phyloP scores from a whole-genome alignment of 1,140 invertebrate genomes.

The Berghia stephanieae region DNA sequence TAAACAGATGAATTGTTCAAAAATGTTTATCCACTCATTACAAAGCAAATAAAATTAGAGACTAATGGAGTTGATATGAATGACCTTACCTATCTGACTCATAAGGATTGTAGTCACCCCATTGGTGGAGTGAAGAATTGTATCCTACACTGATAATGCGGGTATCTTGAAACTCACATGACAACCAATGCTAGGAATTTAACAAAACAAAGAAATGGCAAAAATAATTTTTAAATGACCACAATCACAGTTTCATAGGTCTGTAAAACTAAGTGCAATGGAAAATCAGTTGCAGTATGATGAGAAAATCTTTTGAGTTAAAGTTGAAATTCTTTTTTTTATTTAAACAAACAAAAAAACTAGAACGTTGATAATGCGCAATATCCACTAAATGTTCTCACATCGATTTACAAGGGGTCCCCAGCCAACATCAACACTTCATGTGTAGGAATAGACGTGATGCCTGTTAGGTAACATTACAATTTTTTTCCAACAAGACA shows the following conservation, averaged over 20 bases:
- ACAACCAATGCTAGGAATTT: slow-evolving; percentile 75
- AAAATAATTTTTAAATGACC: background rate
- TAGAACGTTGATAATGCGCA: no score
- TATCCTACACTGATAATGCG: slow-evolving; percentile 77
- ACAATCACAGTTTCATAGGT: background rate
- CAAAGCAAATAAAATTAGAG: no score
- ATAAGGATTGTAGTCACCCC: slow-evolving; percentile 72
- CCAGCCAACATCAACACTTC: no score
- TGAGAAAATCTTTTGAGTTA: background rate
- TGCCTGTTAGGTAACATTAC: no score
- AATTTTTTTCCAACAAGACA: no score
- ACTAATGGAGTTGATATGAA: no score
- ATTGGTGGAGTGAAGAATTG: slow-evolving; percentile 74
- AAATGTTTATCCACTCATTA: no score
- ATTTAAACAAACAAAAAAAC: slow-evolving; percentile 1
- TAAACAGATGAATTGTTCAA: no score
- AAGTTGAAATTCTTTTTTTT: background rate
- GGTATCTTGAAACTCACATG: slow-evolving; percentile 73
- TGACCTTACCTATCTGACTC: slow-evolving; percentile 70
- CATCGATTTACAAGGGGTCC: no score
- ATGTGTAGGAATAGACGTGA: no score
- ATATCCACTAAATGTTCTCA: no score
- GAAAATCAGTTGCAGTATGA: background rate
- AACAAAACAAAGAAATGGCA: slow-evolving; percentile 23
- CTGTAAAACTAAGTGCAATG: background rate